Conservation (phyloP, 2,113 vertebrate genomes). For the Pelobates fuscus region DNA sequence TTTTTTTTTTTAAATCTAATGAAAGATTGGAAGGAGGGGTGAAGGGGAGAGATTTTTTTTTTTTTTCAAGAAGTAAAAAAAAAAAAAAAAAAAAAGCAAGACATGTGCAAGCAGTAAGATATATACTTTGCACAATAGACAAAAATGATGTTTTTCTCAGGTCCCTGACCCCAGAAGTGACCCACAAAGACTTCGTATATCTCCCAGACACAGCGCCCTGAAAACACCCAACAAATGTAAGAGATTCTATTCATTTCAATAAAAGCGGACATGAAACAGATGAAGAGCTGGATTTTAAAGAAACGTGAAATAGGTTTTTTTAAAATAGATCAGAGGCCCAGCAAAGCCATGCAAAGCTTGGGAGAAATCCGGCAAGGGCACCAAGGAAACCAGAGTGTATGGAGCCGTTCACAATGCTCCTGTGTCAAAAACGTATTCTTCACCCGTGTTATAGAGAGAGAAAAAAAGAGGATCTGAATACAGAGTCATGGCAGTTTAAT, state of each 20-base stretch:
- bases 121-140: constrained; percentile 42
- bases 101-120: constrained; percentile 30
- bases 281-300: constrained; percentile 39
- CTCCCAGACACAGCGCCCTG: constrained; percentile 41
- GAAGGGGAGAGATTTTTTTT: not conserved
- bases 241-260: constrained; percentile 50
- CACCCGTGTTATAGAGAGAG: constrained; percentile 28
- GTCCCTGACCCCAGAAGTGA: constrained; percentile 41
- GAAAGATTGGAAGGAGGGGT: constrained; percentile 1
- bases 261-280: constrained; percentile 50
- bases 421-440: constrained; percentile 46
- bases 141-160: constrained; percentile 45
- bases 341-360: constrained; percentile 49
- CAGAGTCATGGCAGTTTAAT: constrained; percentile 46
- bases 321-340: constrained; percentile 46
- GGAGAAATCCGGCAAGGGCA: constrained; percentile 46
- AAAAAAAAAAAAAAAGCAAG: constrained; percentile 33
- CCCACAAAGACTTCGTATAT: constrained; percentile 41
- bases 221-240: constrained; percentile 49
- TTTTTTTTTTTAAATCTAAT: constrained; percentile 22
- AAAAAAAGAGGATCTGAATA: constrained; percentile 37
- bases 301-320: constrained; percentile 37
- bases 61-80: constrained; percentile 23
- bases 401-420: constrained; percentile 42
- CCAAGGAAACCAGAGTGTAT: constrained; percentile 45